Evolutionary conservation across 1,140 invertebrate genomes (phyloP).

Genomic region (Eurosta solidaginis): DNA sequence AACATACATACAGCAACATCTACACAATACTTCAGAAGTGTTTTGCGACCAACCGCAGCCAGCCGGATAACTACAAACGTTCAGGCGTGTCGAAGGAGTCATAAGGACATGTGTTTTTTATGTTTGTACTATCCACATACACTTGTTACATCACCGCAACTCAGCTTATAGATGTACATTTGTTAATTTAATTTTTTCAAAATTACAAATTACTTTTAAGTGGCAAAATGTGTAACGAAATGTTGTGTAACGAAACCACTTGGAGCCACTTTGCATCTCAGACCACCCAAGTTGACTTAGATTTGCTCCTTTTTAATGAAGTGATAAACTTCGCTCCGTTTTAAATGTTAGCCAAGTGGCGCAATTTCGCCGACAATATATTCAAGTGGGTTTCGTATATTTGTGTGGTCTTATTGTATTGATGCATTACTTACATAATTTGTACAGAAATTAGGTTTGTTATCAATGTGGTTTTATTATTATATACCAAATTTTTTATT

Average conservation of each 20-base stretch:
- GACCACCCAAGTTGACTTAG: not conserved
- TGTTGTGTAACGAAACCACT: not conserved
- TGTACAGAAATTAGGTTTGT: not conserved
- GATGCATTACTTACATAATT: not conserved
- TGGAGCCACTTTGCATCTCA: not conserved
- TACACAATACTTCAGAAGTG: not conserved
- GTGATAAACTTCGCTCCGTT: not conserved
- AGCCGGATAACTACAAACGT: not conserved
- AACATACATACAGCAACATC: not conserved
- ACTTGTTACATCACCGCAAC: not conserved
- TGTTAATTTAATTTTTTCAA: not conserved
- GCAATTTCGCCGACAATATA: not conserved
- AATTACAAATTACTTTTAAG: constrained; percentile 18
- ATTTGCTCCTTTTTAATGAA: not conserved
- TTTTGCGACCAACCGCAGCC: not conserved
- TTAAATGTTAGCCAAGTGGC: not conserved
- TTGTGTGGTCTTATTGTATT: not conserved
- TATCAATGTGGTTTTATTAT: not conserved
- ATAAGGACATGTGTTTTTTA: not conserved
- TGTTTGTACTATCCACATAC: not conserved
- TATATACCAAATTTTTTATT: not conserved
- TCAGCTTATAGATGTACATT: not conserved
- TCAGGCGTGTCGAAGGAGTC: not conserved
- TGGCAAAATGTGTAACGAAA: constrained; percentile 14
- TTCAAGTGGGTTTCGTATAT: not conserved